Conservation (phyloP, 2,113 vertebrate genomes). For the Globicephala melas region DNA sequence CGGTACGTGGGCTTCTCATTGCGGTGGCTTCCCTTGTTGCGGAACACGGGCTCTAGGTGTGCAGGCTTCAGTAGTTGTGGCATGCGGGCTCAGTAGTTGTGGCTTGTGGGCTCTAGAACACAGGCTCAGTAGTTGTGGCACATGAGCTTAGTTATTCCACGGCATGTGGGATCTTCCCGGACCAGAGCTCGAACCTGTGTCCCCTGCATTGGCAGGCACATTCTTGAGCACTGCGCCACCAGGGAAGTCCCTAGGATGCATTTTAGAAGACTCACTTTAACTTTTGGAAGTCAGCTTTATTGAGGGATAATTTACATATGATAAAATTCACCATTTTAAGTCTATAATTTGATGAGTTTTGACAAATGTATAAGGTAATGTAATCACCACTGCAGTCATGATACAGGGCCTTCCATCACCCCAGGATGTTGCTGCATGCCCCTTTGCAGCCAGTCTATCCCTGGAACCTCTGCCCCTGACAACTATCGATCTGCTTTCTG, state of each 20-base stretch:
- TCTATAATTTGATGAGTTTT: background rate
- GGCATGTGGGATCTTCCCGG: too few species aligned
- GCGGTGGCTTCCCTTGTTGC: too few species aligned
- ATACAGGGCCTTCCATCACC: background rate
- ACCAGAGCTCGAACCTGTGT: too few species aligned
- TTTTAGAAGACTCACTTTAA: constrained; percentile 17
- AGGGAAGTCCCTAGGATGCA: background rate
- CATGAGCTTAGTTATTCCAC: too few species aligned
- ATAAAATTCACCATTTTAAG: background rate
- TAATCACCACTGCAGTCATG: background rate
- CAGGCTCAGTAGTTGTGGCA: too few species aligned
- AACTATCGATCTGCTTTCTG: background rate
- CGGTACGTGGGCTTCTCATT: too few species aligned
- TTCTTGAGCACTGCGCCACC: too few species aligned
- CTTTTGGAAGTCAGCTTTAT: constrained; percentile 9
- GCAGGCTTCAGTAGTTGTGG: too few species aligned
- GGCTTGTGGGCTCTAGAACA: too few species aligned
- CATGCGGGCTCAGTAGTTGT: too few species aligned
- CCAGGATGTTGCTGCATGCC: background rate
- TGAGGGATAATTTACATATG: background rate
- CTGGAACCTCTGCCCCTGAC: background rate
- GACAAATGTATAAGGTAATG: background rate
- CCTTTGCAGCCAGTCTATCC: background rate
- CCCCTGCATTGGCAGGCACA: too few species aligned
- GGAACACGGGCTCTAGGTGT: too few species aligned